Evolutionary conservation across 2,888 invertebrate species (phyloP), one percentile per base, ranked within the genome.

Genomic region (Julus scandinavius): DNA sequence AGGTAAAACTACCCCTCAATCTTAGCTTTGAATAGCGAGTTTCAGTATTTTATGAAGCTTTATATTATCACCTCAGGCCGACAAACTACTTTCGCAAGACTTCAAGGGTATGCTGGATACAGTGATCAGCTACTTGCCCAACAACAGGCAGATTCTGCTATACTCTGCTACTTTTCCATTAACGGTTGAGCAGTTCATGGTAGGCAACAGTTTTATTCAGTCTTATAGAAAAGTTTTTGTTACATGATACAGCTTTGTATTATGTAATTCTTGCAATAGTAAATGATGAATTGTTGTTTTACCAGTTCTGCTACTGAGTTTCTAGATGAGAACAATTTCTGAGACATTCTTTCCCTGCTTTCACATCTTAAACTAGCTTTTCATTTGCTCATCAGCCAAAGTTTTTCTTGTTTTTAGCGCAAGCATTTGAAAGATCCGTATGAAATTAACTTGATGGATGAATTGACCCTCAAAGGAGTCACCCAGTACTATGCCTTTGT

Each of bases 401-500:
- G 41, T 9, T 15, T 11, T 86, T 40, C 3, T 29, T 87, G 90
- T 86, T 91, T 91, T 40, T 91, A 94, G 94, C 96, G 97, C 93
- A 99, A 98, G 93, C 98, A 99, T 93, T 95, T 99, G 93, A 95
- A 96, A 92, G 96, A 97, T 93, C 99, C 99, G n/a, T 99, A 99
- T 92, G 99, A 99, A 94, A 99, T 99, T 91, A 99, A 99, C 93
- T 95, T 99, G 92, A 99, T 99, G 99, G 99, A 99, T 92, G 99
- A 99, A 93, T 94, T 99, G 91, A 99, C 99, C 90, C 93, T 99
- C 90, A 99, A 99, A 93, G 99, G 99, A 93, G 99, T 99, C 90
- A 99, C 99, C 91, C 99, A 99, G 94, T 99, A 99, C 95, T 99
- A 99, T 93, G 99, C 99, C 92, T 99, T 99, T 94, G 99, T 99